These are phyloP conservation scores for Oncorhynchus keta DNA, from an alignment of 2,113 vertebrate species.

Conservation along the genomic window DNA sequence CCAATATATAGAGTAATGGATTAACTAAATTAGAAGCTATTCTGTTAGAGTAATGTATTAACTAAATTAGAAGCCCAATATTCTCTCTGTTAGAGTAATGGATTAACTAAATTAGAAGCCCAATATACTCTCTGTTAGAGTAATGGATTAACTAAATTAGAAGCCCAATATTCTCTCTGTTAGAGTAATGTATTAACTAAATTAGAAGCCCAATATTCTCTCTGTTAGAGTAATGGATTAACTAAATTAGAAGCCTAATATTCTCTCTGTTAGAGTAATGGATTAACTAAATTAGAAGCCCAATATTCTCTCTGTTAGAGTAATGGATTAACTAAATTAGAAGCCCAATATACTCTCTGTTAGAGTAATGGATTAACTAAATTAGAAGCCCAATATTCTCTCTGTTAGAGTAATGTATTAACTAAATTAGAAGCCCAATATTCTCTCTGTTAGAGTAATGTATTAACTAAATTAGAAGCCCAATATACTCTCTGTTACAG, in stretches of 20 bases:
- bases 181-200: too few species aligned
- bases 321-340: too few species aligned
- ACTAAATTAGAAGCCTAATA: too few species aligned
- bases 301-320: too few species aligned
- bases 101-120: constrained; percentile 50
- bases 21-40: constrained; percentile 49
- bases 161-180: background rate
- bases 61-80: constrained; percentile 61
- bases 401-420: too few species aligned
- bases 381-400: constrained; percentile 60
- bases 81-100: constrained; percentile 20
- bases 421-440: constrained; percentile 62
- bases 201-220: too few species aligned
- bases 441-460: background rate
- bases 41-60: constrained; percentile 24
- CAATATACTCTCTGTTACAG: constrained; percentile 46
- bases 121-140: constrained; percentile 45
- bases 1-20: constrained; percentile 7
- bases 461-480: constrained; percentile 50
- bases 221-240: too few species aligned
- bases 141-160: constrained; percentile 50
- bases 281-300: too few species aligned
- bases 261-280: too few species aligned
- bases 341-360: too few species aligned
- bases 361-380: constrained; percentile 40